Conservation (phyloP, 2,113 vertebrate species). For the Paradisaea rubra region DNA sequence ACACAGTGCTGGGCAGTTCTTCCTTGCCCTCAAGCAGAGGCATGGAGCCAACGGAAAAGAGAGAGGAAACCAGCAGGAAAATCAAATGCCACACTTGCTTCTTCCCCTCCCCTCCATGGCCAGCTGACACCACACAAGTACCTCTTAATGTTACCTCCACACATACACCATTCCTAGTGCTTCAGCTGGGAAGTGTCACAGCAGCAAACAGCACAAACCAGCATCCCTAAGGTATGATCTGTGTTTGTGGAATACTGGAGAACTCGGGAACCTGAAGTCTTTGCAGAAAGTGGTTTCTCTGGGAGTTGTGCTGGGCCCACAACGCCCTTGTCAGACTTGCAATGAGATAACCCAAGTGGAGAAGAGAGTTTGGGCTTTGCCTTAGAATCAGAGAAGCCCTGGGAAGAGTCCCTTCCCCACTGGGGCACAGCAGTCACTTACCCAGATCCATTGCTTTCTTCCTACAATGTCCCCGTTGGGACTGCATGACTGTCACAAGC, state of each 20-base stretch:
- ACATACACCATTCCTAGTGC: neutral
- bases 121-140: neutral
- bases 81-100: neutral
- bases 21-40: neutral
- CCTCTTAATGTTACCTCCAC: neutral
- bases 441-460: accelerated
- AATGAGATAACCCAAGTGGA: neutral
- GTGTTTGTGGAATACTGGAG: neutral
- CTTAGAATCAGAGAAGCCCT: neutral
- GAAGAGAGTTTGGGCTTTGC: neutral
- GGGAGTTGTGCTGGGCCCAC: accelerated
- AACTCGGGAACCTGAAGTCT: neutral
- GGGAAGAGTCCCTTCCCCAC: neutral
- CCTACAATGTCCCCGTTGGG: neutral
- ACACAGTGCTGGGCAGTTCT: neutral
- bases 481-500: too few species aligned
- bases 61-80: neutral
- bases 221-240: neutral
- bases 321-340: accelerated
- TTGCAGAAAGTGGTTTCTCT: neutral
- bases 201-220: neutral
- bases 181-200: neutral
- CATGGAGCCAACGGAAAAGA: neutral
- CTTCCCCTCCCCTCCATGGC: too few species aligned
- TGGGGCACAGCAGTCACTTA: neutral